Percentiles rank a stretch among this genome's conserved stretches.
Conservation (phyloP, 2,113 vertebrate species). For the Cyphotilapia sp. region DNA sequence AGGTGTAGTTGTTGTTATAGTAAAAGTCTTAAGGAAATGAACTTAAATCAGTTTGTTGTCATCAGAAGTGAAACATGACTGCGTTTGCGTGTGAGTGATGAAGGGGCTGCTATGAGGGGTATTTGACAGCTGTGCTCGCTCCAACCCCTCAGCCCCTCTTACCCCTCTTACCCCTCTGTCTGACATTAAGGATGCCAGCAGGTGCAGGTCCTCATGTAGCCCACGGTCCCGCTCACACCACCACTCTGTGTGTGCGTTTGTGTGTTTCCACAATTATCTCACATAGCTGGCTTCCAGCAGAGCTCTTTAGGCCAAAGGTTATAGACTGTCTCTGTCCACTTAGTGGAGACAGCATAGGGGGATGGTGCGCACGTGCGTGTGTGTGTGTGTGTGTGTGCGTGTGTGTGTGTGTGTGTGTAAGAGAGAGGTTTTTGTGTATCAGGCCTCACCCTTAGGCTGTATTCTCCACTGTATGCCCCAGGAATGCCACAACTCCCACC, state of each 20-base stretch:
- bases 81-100: constrained; percentile 9
- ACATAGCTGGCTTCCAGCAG: constrained; percentile 53
- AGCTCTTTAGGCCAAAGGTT: constrained; percentile 37
- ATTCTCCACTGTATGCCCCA: constrained; percentile 34
- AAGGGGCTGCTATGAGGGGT: constrained; percentile 32
- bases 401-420: background rate
- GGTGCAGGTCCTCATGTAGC: constrained; percentile 52
- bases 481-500: constrained; percentile 45
- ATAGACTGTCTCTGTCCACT: constrained; percentile 36
- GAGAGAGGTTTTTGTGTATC: background rate
- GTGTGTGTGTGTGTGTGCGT: background rate
- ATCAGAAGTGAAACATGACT: background rate
- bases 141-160: background rate
- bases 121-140: constrained; percentile 65
- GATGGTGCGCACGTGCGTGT: background rate
- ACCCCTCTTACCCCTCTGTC: background rate
- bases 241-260: background rate
- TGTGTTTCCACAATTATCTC: constrained; percentile 44
- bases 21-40: background rate
- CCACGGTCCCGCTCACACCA: background rate
- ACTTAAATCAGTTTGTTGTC: background rate
- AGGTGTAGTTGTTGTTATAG: background rate
- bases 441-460: constrained; percentile 45
- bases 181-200: constrained; percentile 68
- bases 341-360: background rate